Evolutionary conservation across 1,140 invertebrate genomes (phyloP).

Genomic region (Archegozetes longisetosus): DNA sequence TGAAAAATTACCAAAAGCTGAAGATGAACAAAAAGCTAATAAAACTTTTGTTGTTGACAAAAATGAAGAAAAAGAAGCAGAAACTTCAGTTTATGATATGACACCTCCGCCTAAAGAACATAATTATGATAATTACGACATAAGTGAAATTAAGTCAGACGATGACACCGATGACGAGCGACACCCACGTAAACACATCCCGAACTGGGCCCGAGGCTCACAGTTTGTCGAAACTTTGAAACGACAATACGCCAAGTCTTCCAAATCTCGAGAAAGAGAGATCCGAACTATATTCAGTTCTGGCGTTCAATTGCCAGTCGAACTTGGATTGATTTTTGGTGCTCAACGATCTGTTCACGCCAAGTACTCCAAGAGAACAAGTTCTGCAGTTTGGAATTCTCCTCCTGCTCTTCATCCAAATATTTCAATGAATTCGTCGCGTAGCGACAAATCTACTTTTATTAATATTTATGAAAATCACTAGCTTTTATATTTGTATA

Average conservation of each 20-base stretch:
- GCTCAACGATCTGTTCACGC: background rate
- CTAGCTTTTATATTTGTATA: too few relatives aligned
- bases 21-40: background rate
- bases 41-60: background rate
- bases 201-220: constrained; percentile 19
- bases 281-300: background rate
- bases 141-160: constrained; percentile 21
- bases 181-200: constrained; percentile 21
- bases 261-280: background rate
- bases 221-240: background rate
- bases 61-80: constrained; percentile 12
- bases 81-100: background rate
- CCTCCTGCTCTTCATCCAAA: background rate
- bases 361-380: background rate
- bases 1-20: background rate
- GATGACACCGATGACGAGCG: constrained; percentile 23
- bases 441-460: too few relatives aligned
- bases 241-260: background rate
- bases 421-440: too few relatives aligned
- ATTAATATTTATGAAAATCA: too few relatives aligned
- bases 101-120: background rate
- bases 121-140: constrained; percentile 21
- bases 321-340: background rate
- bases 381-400: background rate
- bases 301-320: background rate